Evolutionary conservation across 1,140 invertebrate genomes (phyloP).

Genomic region (Oryctes rhinoceros): DNA sequence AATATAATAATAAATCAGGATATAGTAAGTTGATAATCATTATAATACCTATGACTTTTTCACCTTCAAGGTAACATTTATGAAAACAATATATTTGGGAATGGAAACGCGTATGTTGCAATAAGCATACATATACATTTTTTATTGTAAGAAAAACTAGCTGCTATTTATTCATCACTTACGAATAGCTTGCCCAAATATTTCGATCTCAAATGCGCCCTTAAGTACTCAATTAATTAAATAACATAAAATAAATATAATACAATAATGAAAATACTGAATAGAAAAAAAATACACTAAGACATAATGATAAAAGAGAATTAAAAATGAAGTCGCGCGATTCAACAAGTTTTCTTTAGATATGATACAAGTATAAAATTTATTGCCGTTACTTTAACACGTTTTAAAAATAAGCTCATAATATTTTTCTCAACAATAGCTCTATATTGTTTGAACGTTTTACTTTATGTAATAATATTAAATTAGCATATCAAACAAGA

Average conservation of each 20-base stretch:
- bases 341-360: neutral
- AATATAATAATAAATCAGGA: conserved; percentile 16
- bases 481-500: neutral
- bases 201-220: neutral
- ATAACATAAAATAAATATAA: conserved; percentile 34
- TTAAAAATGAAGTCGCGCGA: conserved; percentile 18
- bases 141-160: neutral
- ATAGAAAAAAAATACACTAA: conserved; percentile 20
- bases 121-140: neutral
- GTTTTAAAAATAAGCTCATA: neutral
- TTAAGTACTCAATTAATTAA: conserved; percentile 27
- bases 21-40: conserved; percentile 13
- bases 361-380: conserved; percentile 7
- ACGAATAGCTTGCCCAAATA: no score
- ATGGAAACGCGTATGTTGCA: neutral
- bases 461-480: neutral
- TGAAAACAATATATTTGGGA: neutral
- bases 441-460: conserved; percentile 22
- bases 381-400: neutral
- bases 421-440: neutral
- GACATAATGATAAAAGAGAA: conserved; percentile 9
- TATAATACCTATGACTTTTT: conserved; percentile 31
- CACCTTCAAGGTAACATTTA: neutral
- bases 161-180: neutral
- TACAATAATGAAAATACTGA: conserved; percentile 36